Base-by-base conservation (phyloP, 2,797 vertebrate genomes). In the Eulemur albifrons region DNA sequence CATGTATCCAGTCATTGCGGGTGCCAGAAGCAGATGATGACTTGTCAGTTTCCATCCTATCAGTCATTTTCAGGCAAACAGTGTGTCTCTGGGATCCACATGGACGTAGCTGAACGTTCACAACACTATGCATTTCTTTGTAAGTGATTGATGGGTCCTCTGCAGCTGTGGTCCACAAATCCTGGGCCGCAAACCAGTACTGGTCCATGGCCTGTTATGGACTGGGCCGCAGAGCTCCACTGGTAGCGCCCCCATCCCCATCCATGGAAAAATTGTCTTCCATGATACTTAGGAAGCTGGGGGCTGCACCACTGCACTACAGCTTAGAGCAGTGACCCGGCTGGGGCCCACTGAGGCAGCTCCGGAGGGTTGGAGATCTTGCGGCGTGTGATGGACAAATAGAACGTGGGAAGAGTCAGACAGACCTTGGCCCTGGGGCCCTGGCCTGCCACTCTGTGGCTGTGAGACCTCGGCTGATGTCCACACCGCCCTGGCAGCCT, bases 41-140 rank as follows among this genome's bases (percentile, higher is more conserved):
- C 97, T 96, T 98, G 89, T 96, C 80, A 25, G 0, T 97, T 98
- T 97, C 93, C 25, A 83, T 93, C 32, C 40, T 48, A 7, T 95
- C 96, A 32, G 86, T 97, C 85, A 96, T 90, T 96, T 94, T 43
- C 11, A 45, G 93, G 88, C 72, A 54, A 88, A 43, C 59, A 0
- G 17, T 80, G 67, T 59, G 43, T 93, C 79, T 95, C 45, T 79
- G 95, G 45, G 23, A 93, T 89, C 70, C 45, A 20, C 88, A 30
- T 40, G 88, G 92, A 88, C 94, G 84, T 30, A 63, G n/a, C 54
- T 0, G 18, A 27, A 45, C 35, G 35, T 87, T 83, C 32, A n/a
- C 54, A 35, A 4, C 12, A 32, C 17, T 3, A 0, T 48, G 54
- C 59, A 35, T 73, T 63, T 88, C 43, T 90, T 80, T 48, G 0